Evolutionary conservation across 2,888 invertebrate species (phyloP).

Genomic region (Lumbricus terrestris): DNA sequence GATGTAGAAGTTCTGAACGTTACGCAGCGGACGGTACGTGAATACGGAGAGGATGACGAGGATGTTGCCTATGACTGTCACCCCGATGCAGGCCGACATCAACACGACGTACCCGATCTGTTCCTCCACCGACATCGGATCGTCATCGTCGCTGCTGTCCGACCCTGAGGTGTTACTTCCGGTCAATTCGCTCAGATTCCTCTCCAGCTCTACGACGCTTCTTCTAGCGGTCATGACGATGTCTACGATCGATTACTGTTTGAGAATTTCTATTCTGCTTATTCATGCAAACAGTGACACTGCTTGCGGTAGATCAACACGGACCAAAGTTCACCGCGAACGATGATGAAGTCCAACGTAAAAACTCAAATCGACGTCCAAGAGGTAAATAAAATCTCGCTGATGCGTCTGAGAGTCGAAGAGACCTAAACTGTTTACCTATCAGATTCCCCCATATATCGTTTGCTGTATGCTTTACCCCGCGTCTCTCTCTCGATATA

Average conservation of each 20-base stretch:
- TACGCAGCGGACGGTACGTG: conserved; percentile 41
- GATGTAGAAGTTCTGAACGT: conserved; percentile 45
- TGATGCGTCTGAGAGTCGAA: too few relatives aligned
- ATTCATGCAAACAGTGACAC: too few relatives aligned
- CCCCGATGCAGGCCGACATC: conserved; percentile 35
- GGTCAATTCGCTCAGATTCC: background rate
- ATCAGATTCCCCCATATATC: background rate
- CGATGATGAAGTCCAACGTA: background rate
- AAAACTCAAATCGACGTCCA: background rate
- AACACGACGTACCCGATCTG: conserved; percentile 6
- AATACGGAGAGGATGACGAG: conserved; percentile 44
- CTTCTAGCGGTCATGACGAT: background rate
- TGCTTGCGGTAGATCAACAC: background rate
- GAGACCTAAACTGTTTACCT: too few relatives aligned
- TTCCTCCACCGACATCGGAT: background rate
- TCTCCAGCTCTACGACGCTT: background rate
- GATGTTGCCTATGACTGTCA: conserved; percentile 43
- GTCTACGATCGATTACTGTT: background rate
- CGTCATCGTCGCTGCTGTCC: background rate
- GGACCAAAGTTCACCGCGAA: background rate
- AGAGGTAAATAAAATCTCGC: background rate
- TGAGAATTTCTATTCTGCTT: background rate
- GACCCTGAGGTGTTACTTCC: background rate
- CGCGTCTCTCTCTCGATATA: background rate
- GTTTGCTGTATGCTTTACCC: background rate